A percentile compares a stretch with the other conserved stretches of the same genome.
Conservation (phyloP, 2,797 vertebrate species). For the Hypotaenidia philippensis region DNA sequence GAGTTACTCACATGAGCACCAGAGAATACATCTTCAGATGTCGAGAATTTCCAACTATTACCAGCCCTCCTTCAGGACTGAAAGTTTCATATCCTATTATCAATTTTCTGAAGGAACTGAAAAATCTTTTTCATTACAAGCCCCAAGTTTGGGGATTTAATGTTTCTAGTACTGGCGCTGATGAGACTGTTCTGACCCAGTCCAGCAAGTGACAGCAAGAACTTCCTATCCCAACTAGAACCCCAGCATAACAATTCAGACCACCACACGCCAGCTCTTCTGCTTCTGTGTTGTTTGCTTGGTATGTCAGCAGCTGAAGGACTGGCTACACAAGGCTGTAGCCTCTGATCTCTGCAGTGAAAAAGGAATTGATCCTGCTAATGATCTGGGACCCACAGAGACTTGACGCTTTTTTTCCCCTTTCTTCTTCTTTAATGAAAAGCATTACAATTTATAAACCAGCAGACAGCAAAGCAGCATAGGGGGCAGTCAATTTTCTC, state of each 20-base stretch:
- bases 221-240: not conserved
- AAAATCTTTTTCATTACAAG: not conserved
- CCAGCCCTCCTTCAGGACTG: not conserved
- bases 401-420: not conserved
- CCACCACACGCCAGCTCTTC: slow-evolving; percentile 21
- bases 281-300: slow-evolving; percentile 43
- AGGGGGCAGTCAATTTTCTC: slow-evolving; percentile 53
- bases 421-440: slow-evolving; percentile 50
- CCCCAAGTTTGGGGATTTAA: not conserved
- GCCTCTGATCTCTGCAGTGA: slow-evolving; percentile 61
- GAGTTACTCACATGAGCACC: not conserved
- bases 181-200: not conserved
- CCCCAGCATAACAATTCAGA: not conserved
- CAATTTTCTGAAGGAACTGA: not conserved
- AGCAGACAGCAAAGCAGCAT: slow-evolving; percentile 58
- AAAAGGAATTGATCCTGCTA: slow-evolving; percentile 67
- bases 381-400: slow-evolving; percentile 57
- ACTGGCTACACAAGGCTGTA: slow-evolving; percentile 38
- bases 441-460: slow-evolving; percentile 67
- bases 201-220: not conserved
- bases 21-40: not conserved
- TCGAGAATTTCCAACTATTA: not conserved
- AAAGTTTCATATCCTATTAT: not conserved
- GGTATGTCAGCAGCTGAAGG: slow-evolving; percentile 22
- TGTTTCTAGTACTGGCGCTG: not conserved